These are phyloP conservation scores for Laupala kohalensis DNA, from an alignment of 1,140 invertebrate genomes.

Conservation along the genomic window DNA sequence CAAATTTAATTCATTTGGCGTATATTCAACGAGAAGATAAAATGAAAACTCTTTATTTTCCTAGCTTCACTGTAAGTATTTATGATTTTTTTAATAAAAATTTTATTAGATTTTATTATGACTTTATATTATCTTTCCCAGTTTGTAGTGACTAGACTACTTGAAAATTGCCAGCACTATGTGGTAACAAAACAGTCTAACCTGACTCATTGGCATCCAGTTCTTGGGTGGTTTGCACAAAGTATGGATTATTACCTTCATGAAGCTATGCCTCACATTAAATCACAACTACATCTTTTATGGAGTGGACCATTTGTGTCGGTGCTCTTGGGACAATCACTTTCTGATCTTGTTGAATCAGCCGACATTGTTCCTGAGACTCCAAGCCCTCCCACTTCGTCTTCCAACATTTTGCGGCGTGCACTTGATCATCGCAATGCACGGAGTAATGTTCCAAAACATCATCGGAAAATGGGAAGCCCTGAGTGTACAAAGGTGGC, in stretches of 20 bases:
- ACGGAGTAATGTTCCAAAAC: slow-evolving; percentile 15
- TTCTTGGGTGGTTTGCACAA: slow-evolving; percentile 93
- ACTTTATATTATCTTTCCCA: slow-evolving; percentile 27
- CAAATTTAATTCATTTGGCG: slow-evolving; percentile 60
- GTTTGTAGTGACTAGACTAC: slow-evolving; percentile 63
- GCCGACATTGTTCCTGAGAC: not conserved
- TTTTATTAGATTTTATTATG: not conserved
- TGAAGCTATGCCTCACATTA: slow-evolving; percentile 65
- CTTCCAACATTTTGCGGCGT: slow-evolving; percentile 9
- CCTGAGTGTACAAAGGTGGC: slow-evolving; percentile 67
- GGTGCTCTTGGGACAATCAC: slow-evolving; percentile 29
- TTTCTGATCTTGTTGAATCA: slow-evolving; percentile 26
- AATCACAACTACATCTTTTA: slow-evolving; percentile 67
- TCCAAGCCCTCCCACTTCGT: not conserved
- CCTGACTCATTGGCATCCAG: slow-evolving; percentile 91
- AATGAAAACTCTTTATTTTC: slow-evolving; percentile 44
- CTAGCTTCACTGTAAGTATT: slow-evolving; percentile 50
- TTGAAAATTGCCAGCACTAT: slow-evolving; percentile 75
- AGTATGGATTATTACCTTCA: slow-evolving; percentile 68
- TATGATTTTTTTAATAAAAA: not conserved
- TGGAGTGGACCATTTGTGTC: slow-evolving; percentile 62
- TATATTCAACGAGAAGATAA: slow-evolving; percentile 53
- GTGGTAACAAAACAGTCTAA: slow-evolving; percentile 75
- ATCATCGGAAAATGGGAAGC: slow-evolving; percentile 57
- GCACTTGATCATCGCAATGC: slow-evolving; percentile 13